Evolutionary conservation across 2,888 invertebrate species (phyloP).

Genomic region (Polymixis flavicincta): DNA sequence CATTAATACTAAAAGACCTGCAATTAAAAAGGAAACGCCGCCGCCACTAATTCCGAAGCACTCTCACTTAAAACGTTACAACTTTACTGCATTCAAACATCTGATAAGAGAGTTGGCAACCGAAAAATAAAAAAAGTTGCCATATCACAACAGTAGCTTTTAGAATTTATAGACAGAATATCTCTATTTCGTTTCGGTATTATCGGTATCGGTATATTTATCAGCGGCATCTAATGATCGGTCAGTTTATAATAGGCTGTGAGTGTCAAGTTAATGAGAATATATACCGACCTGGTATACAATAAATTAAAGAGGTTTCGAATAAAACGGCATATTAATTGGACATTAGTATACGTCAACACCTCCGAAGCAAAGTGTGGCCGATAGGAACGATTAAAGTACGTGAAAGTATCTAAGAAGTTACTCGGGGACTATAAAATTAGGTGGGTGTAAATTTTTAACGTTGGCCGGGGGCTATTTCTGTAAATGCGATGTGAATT

Average conservation of each 20-base stretch:
- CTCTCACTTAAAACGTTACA: conserved; percentile 74
- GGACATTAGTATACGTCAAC: conserved; percentile 87
- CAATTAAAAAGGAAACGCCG: conserved; percentile 77
- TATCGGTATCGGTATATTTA: conserved; percentile 78
- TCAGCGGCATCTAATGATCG: conserved; percentile 86
- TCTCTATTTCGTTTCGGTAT: conserved; percentile 82
- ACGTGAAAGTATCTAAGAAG: conserved; percentile 76
- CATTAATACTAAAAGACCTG: conserved; percentile 79
- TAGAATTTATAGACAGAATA: conserved; percentile 79
- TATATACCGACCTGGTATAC: conserved; percentile 84
- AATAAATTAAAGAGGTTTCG: conserved; percentile 86
- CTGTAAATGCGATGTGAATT: conserved; percentile 74
- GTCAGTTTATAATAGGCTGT: conserved; percentile 85
- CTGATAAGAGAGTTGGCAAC: conserved; percentile 76
- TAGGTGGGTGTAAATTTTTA: conserved; percentile 81
- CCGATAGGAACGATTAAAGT: conserved; percentile 72
- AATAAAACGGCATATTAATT: conserved; percentile 89
- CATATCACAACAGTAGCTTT: conserved; percentile 76
- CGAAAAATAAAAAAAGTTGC: conserved; percentile 68
- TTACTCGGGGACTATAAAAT: conserved; percentile 77
- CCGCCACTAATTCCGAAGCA: conserved; percentile 73
- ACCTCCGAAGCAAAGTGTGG: conserved; percentile 76
- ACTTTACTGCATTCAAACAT: conserved; percentile 79
- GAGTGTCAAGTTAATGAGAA: conserved; percentile 89
- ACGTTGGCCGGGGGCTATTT: conserved; percentile 73